Percentiles rank a stretch among this genome's conserved stretches.
phyloP scores from a whole-genome alignment of 2,797 vertebrate genomes.

The Pangasius djambal region DNA sequence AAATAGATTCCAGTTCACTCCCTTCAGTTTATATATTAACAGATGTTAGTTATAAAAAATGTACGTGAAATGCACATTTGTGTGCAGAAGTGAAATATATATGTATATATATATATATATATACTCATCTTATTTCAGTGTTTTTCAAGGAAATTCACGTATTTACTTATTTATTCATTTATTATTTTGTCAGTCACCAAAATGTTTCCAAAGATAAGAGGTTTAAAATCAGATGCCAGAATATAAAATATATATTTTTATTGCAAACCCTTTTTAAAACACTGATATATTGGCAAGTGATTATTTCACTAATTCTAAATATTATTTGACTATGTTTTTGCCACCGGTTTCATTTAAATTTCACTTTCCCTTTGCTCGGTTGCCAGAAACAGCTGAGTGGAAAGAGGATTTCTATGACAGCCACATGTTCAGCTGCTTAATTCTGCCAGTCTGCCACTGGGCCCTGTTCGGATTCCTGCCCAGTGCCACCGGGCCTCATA shows the following conservation, averaged over 20 bases:
- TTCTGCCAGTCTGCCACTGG: slow-evolving; percentile 68
- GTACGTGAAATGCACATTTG: background rate
- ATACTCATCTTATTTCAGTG: slow-evolving; percentile 2
- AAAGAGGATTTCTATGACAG: slow-evolving; percentile 73
- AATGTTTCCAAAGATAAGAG: background rate
- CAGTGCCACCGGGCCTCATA: slow-evolving; percentile 65
- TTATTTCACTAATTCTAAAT: slow-evolving; percentile 13
- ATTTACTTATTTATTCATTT: background rate
- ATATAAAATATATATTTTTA: background rate
- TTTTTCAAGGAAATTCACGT: slow-evolving; percentile 4
- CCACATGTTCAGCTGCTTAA: slow-evolving; percentile 76
- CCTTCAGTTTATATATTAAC: background rate
- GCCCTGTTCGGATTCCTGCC: slow-evolving; percentile 62
- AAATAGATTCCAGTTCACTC: background rate
- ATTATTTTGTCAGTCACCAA: slow-evolving; percentile 1
- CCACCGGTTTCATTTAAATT: slow-evolving; percentile 58
- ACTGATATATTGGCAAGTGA: background rate
- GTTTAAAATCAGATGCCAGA: background rate
- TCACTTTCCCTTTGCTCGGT: slow-evolving; percentile 69
- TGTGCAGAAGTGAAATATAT: background rate
- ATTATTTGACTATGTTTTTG: slow-evolving; percentile 23
- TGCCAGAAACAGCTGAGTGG: slow-evolving; percentile 75
- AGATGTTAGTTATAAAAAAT: background rate
- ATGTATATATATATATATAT: background rate
- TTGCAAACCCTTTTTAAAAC: background rate